Conservation (phyloP, 2,888 invertebrate species). For the Choristoneura rosaceana region DNA sequence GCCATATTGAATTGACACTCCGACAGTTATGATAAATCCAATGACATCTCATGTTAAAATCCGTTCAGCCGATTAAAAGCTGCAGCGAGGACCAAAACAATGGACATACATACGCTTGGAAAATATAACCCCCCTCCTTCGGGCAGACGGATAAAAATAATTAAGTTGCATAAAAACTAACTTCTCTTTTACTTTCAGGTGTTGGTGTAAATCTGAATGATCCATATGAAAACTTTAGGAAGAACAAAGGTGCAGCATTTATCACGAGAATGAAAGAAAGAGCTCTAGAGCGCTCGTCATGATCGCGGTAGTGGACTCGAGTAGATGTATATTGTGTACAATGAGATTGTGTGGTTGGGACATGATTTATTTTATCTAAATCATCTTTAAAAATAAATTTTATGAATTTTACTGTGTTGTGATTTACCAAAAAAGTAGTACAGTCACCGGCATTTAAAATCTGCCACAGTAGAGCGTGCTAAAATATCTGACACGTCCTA, state of each 20-base stretch:
- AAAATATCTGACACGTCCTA: too few relatives aligned
- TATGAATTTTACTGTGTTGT: conserved; percentile 63
- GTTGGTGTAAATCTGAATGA: conserved; percentile 97
- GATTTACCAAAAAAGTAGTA: background rate
- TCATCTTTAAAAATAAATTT: conserved; percentile 75
- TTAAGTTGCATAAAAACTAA: background rate
- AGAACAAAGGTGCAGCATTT: conserved; percentile 97
- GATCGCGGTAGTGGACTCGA: conserved; percentile 62
- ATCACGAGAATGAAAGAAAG: conserved; percentile 97
- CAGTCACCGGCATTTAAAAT: too few relatives aligned
- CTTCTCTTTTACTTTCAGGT: conserved; percentile 82
- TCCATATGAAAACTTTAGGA: conserved; percentile 98
- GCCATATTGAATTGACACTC: too few relatives aligned
- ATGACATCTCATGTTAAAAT: too few relatives aligned
- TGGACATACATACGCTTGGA: too few relatives aligned
- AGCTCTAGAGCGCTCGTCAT: conserved; percentile 89
- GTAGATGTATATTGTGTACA: conserved; percentile 73
- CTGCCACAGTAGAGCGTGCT: too few relatives aligned
- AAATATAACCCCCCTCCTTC: too few relatives aligned
- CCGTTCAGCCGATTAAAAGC: too few relatives aligned
- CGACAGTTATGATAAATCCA: too few relatives aligned
- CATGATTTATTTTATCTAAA: conserved; percentile 83
- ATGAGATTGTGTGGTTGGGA: conserved; percentile 72
- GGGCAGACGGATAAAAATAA: too few relatives aligned
- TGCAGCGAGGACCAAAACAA: too few relatives aligned